Evolutionary conservation across 2,797 vertebrate species (phyloP).

Genomic region (Enteromius unitaeniatus): DNA sequence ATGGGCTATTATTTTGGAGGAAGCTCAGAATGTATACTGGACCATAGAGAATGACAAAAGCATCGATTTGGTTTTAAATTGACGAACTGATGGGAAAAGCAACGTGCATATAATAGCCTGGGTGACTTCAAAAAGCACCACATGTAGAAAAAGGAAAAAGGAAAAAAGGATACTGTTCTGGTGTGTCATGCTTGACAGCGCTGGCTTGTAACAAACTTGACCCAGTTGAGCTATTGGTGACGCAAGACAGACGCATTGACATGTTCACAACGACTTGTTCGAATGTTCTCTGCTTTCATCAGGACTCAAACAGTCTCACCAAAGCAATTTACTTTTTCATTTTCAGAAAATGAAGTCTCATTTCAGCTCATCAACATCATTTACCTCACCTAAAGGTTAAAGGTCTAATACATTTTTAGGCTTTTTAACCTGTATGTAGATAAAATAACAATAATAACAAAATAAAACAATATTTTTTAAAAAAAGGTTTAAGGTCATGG

Average conservation of each 20-base stretch:
- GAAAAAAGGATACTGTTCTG: slow-evolving; percentile 59
- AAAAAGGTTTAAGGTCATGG: slow-evolving; percentile 8
- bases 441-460: too few species aligned
- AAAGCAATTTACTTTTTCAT: slow-evolving; percentile 57
- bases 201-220: slow-evolving; percentile 73
- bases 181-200: slow-evolving; percentile 68
- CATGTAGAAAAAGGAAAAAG: slow-evolving; percentile 58
- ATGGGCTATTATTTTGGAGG: slow-evolving; percentile 72
- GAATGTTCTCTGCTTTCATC: slow-evolving; percentile 63
- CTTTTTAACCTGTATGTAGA: too few species aligned
- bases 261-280: slow-evolving; percentile 54
- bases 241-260: slow-evolving; percentile 57
- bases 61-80: slow-evolving; percentile 68
- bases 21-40: slow-evolving; percentile 68
- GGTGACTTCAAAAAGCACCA: slow-evolving; percentile 61
- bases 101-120: slow-evolving; percentile 66
- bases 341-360: slow-evolving; percentile 59
- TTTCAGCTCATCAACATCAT: slow-evolving; percentile 37
- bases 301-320: slow-evolving; percentile 57
- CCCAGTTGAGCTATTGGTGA: slow-evolving; percentile 67
- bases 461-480: too few species aligned
- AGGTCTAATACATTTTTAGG: not conserved
- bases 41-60: slow-evolving; percentile 70
- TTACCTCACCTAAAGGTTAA: slow-evolving; percentile 14
- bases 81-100: slow-evolving; percentile 77